Base-by-base conservation (phyloP, 2,113 vertebrate species). In the Girardinichthys multiradiatus region DNA sequence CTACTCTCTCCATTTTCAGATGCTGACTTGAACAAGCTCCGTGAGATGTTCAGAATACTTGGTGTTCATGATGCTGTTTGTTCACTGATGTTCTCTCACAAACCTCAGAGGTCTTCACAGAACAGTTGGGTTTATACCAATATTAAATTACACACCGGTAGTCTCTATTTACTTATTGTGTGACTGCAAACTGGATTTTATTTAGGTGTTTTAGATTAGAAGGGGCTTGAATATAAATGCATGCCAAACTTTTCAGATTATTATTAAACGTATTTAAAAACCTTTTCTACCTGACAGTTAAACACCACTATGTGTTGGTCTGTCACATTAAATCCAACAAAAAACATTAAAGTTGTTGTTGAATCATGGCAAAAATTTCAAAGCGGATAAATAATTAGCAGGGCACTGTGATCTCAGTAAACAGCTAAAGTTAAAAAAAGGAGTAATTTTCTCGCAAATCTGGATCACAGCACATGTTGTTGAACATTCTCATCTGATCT, bases 401-500 rank as follows among this genome's bases (percentile, higher is more conserved):
- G 24, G 48, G 24, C 6, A n/a, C 48, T 54, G 7, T n/a, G 77
- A 87, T 86, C 86, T 80, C 74, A 58, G 24, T 73, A 42, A 86
- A 82, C 83, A 86, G 14, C 79, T 63, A 88, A 79, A 86, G 72
- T 79, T 77, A 62, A 59, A 78, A 33, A 5, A 2, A 21, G 51
- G 10, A 35, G 35, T 10, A 35, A 7, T 35, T 35, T 35, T 35
- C 35, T 35, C 35, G 5, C 10, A 35, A 10, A 54, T n/a, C 4
- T 54, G 24, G 8, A 54, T 6, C 21, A 24, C 48, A 51, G 19
- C 62, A 8, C 57, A 29, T 60, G 76, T 39, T 31, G 27, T 57
- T 68, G 13, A 73, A 59, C 11, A n/a, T 54, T 13, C 39, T 57
- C n/a, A 57, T 72, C 27, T 8, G 33, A n/a, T 45, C 68, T 51